Evolutionary conservation across 2,888 invertebrate genomes (phyloP).

Genomic region (Harpalus rufipes): DNA sequence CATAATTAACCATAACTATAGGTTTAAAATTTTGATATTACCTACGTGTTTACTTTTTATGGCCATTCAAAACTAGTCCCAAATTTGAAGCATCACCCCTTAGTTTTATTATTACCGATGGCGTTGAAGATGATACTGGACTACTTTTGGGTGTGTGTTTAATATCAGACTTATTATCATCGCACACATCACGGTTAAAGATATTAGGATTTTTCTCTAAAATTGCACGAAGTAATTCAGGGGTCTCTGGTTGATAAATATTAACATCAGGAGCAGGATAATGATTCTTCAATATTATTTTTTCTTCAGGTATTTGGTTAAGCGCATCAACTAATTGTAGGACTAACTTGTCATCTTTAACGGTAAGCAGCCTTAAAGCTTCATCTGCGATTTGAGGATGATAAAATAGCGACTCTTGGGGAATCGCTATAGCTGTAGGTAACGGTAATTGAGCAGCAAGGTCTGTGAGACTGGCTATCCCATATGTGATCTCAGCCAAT

Average conservation of each 20-base stretch:
- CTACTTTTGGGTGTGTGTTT: slow-evolving; percentile 72
- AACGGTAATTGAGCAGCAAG: slow-evolving; percentile 97
- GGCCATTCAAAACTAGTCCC: no score
- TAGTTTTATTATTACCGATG: slow-evolving; percentile 64
- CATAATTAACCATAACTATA: no score
- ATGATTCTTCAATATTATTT: slow-evolving; percentile 94
- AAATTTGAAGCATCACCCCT: no score
- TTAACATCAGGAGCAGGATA: slow-evolving; percentile 86
- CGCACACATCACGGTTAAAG: slow-evolving; percentile 79
- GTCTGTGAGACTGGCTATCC: slow-evolving; percentile 97
- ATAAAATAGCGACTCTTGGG: slow-evolving; percentile 93
- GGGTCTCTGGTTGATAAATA: slow-evolving; percentile 87
- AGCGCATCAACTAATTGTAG: slow-evolving; percentile 92
- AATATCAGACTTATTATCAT: slow-evolving; percentile 68
- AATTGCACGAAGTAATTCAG: slow-evolving; percentile 92
- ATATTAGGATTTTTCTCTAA: slow-evolving; percentile 92
- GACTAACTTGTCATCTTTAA: slow-evolving; percentile 92
- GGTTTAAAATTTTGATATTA: no score
- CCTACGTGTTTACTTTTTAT: no score
- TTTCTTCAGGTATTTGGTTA: slow-evolving; percentile 94
- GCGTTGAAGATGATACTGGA: slow-evolving; percentile 70
- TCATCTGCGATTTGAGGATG: slow-evolving; percentile 96
- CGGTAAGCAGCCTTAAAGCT: slow-evolving; percentile 92
- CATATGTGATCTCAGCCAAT: no score
- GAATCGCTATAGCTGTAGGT: slow-evolving; percentile 95